These are phyloP conservation scores for Ormia ochracea DNA, from an alignment of 2,888 invertebrate species.

Conservation along the genomic window DNA sequence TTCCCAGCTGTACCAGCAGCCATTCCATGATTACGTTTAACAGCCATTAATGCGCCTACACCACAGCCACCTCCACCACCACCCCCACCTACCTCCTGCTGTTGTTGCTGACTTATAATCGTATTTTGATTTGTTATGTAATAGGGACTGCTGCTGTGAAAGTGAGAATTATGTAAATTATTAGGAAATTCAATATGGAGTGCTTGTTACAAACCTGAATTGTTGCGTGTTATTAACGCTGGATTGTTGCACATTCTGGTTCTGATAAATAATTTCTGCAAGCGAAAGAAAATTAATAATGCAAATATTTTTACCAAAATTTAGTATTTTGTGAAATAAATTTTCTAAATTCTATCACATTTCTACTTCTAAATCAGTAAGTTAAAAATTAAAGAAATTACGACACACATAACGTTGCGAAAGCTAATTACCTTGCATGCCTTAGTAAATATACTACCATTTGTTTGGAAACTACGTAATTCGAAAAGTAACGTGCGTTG, in stretches of 20 bases:
- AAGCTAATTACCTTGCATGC: too few species aligned
- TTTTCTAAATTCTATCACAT: too few species aligned
- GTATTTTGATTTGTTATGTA: conserved; percentile 73
- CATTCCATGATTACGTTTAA: conserved; percentile 75
- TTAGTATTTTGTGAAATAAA: too few species aligned
- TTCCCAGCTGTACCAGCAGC: conserved; percentile 67
- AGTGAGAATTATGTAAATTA: neutral
- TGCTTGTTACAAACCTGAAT: conserved; percentile 70
- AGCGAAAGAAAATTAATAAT: conserved; percentile 38
- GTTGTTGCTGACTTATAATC: conserved; percentile 61
- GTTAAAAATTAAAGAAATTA: too few species aligned
- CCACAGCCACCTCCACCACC: conserved; percentile 64
- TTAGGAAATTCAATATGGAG: neutral
- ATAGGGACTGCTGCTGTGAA: conserved; percentile 71
- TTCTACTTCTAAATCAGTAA: too few species aligned
- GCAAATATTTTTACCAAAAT: neutral
- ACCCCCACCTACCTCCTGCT: conserved; percentile 50
- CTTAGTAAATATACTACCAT: too few species aligned
- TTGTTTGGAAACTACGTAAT: too few species aligned
- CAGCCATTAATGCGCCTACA: conserved; percentile 72
- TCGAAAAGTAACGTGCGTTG: too few species aligned
- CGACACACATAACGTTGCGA: too few species aligned
- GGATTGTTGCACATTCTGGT: conserved; percentile 72
- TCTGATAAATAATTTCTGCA: conserved; percentile 74
- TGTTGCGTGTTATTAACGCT: conserved; percentile 74